Evolutionary conservation across 2,888 invertebrate genomes (phyloP).

Genomic region (Leptinotarsa haldemani): DNA sequence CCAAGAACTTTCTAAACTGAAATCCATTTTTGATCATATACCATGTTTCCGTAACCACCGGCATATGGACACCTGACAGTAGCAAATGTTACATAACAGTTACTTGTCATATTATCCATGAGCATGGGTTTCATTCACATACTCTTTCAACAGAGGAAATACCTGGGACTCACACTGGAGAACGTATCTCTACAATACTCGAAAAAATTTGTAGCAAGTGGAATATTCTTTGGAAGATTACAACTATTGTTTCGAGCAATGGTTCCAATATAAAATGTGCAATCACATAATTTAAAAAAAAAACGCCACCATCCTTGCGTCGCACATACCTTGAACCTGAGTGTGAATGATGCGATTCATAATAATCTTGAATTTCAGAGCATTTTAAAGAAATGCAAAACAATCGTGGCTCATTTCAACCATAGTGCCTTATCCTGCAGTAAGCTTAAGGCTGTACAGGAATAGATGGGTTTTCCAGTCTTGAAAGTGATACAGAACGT

Average conservation of each 20-base stretch:
- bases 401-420: conserved; percentile 25
- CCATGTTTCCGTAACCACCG: conserved; percentile 49
- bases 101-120: conserved; percentile 42
- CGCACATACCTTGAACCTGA: no score
- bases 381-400: conserved; percentile 44
- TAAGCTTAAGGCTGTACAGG: conserved; percentile 40
- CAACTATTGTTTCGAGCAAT: no score
- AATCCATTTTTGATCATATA: no score
- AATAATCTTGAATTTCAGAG: not conserved
- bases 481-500: conserved; percentile 21
- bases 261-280: not conserved
- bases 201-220: not conserved
- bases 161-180: conserved; percentile 12
- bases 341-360: not conserved
- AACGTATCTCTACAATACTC: not conserved
- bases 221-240: no score
- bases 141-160: conserved; percentile 49
- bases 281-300: not conserved
- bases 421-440: conserved; percentile 32
- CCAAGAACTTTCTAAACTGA: no score
- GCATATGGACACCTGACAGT: conserved; percentile 38
- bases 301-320: not conserved
- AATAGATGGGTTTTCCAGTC: conserved; percentile 39
- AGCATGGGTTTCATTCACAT: conserved; percentile 35
- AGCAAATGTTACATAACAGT: conserved; percentile 48